Evolutionary conservation across 2,888 invertebrate genomes (phyloP).

Genomic region (Thumatha senex): DNA sequence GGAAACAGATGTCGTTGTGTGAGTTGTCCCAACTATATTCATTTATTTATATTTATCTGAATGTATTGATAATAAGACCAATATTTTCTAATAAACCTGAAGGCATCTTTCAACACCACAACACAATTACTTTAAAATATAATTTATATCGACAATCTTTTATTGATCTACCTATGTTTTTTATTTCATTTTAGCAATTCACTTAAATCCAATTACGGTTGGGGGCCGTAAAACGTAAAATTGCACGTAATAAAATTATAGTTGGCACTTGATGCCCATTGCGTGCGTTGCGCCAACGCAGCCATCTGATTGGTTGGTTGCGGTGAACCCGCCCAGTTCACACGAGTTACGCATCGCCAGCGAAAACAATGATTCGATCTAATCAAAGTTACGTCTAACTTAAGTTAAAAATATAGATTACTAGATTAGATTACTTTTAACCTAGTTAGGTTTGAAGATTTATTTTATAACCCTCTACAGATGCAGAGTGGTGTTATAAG

Average conservation of each 20-base stretch:
- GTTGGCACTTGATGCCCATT: constrained; percentile 9
- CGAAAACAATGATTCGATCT: constrained; percentile 47
- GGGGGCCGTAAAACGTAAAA: constrained; percentile 24
- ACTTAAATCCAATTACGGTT: constrained; percentile 33
- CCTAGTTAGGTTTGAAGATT: too few relatives aligned
- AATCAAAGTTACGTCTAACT: constrained; percentile 24
- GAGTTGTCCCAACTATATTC: too few relatives aligned
- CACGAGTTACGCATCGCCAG: constrained; percentile 43
- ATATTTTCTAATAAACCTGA: too few relatives aligned
- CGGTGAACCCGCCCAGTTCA: constrained; percentile 49
- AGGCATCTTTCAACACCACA: not conserved
- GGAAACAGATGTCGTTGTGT: too few relatives aligned
- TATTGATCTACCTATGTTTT: not conserved
- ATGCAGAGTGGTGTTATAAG: too few relatives aligned
- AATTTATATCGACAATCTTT: not conserved
- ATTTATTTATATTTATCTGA: too few relatives aligned
- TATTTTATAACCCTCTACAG: too few relatives aligned
- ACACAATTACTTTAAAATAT: not conserved
- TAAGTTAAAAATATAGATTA: not conserved
- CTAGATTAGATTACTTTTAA: too few relatives aligned
- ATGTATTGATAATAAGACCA: too few relatives aligned
- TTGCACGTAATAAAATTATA: constrained; percentile 30
- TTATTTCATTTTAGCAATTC: constrained; percentile 30
- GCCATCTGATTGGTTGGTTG: constrained; percentile 51
- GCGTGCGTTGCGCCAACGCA: constrained; percentile 34